Evolutionary conservation across 2,797 vertebrate genomes (phyloP).

Genomic region (Poeciliopsis turneri): DNA sequence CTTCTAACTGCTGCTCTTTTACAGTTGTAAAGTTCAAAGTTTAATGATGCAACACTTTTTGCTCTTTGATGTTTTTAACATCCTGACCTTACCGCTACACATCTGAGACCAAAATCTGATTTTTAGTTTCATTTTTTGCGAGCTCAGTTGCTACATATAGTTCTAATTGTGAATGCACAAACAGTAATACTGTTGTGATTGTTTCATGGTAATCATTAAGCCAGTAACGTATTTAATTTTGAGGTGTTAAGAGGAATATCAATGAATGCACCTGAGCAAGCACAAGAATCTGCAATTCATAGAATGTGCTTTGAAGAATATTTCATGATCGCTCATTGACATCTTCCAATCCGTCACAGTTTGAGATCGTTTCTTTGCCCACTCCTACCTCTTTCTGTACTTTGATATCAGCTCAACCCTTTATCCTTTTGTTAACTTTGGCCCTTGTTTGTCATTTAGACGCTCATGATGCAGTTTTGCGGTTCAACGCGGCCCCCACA

Average conservation of each 20-base stretch:
- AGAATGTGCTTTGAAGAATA: neutral
- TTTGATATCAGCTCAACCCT: neutral
- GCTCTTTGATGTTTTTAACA: neutral
- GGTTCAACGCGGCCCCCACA: constrained; percentile 96
- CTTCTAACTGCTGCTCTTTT: neutral
- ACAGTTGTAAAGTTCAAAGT: neutral
- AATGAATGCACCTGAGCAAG: neutral
- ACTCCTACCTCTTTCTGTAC: neutral
- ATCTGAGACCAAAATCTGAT: neutral
- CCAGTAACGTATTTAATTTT: neutral
- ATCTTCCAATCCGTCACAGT: neutral
- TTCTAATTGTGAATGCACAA: neutral
- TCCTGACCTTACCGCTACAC: neutral
- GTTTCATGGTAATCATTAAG: neutral
- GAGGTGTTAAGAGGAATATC: neutral
- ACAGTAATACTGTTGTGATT: neutral
- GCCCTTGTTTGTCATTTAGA: constrained; percentile 77
- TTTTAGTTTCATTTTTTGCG: neutral
- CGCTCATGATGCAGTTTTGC: constrained; percentile 93
- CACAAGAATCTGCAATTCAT: neutral
- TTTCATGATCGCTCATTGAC: neutral
- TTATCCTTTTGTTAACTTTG: neutral
- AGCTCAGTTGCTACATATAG: neutral
- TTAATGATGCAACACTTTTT: neutral
- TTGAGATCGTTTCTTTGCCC: neutral